A percentile compares a stretch with the other conserved stretches of the same genome.
Conservation (phyloP, 2,888 invertebrate genomes). For the Nymphalis polychloros region DNA sequence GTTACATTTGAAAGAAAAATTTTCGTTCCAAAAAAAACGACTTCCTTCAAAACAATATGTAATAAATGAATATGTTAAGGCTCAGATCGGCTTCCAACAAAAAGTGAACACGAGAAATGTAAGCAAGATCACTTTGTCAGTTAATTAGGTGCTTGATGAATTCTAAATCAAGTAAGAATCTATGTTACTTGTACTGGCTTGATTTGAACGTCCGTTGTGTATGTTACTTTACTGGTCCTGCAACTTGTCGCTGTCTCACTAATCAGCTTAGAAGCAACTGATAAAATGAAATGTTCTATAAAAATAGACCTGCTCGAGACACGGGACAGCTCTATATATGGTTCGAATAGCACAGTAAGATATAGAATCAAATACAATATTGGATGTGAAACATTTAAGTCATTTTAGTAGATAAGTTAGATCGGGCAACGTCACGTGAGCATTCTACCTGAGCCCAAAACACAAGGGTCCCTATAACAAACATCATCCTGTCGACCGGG, state of each 20-base stretch:
- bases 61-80: neutral
- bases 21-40: too few relatives aligned
- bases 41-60: neutral
- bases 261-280: constrained; percentile 16
- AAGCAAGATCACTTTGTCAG: constrained; percentile 12
- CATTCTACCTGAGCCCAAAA: constrained; percentile 52
- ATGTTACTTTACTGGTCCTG: neutral
- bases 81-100: neutral
- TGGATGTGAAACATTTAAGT: too few relatives aligned
- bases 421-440: constrained; percentile 40
- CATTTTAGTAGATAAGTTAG: neutral
- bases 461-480: constrained; percentile 42
- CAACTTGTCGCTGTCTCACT: constrained; percentile 13
- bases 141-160: constrained; percentile 19
- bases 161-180: constrained; percentile 13
- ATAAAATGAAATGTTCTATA: constrained; percentile 19
- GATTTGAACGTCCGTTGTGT: constrained; percentile 10
- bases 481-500: constrained; percentile 60
- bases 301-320: constrained; percentile 5
- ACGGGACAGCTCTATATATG: constrained; percentile 18
- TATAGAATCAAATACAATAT: neutral
- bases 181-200: constrained; percentile 6
- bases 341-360: neutral
- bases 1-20: too few relatives aligned
- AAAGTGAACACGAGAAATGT: constrained; percentile 11